Base-by-base conservation (phyloP, 1,140 invertebrate genomes). In the Phortica variegata region DNA sequence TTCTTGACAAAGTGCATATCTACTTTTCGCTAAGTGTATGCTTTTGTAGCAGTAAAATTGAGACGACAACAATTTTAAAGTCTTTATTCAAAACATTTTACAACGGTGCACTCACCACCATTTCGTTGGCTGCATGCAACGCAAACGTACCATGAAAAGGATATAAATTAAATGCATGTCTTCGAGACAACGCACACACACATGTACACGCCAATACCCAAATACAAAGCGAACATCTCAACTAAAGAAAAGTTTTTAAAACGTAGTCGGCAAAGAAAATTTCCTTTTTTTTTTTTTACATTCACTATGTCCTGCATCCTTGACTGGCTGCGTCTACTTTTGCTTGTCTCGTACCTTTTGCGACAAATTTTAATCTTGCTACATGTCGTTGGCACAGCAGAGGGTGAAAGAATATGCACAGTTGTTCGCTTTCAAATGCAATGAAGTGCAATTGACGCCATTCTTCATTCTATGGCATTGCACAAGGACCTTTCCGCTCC, bases 161-260 rank as follows among this genome's bases (percentile, higher is more conserved):
- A 49, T 56, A 61, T 51, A 61, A 61, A 61, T 61, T 61, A 61
- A 61, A 61, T 55, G 55, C 55, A 61, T 50, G 45, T 48, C 42
- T 29, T 29, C 49, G 43, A 19, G 43, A 17, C 13, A 12, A 26
- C 36, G 26, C 43, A 36, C 38, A 51, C 4, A 45, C 20, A 17
- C 19, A 41, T 17, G 33, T n/a, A 9, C 32, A 8, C 21, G 18
- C 16, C 10, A n/a, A 38, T 21, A 19, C 9, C 31, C 42, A 15
- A 36, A 34, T 43, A 13, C 41, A 23, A 44, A 40, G 36, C 51
- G 33, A 58, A 58, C 52, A 23, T 58, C 58, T 58, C 29, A 47
- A 23, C 41, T 31, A 47, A 39, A 43, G 34, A 54, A 48, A 49
- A 56, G 56, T 53, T 47, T 53, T 56, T 57, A 61, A 50, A 58